Base-by-base conservation (phyloP, 2,888 invertebrate genomes). In the Erebia aethiops region DNA sequence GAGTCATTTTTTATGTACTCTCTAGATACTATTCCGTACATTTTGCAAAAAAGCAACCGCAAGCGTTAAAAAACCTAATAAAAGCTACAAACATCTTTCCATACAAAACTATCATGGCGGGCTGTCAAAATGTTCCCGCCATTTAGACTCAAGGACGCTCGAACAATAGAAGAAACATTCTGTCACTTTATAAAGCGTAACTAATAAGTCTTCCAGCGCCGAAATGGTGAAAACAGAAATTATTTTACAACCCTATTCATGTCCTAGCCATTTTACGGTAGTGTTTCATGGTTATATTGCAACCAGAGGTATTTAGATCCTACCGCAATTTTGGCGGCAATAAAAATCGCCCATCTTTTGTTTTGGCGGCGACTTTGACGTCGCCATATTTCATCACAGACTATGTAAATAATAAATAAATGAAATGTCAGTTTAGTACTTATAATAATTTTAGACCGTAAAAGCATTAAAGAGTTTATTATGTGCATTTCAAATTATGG, bases 241-340 rank as follows among this genome's bases (percentile, higher is more conserved):
- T 51, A 51, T 63, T 71, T 71, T 71, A 71, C 41, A 57, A 58
- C 67, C 62, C 54, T 71, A 57, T 71, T 66, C 67, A 71, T 21
- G 13, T 21, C 49, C 18, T 49, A 49, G 51, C 51, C 51, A 67
- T 67, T 71, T 67, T 67, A 71, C 71, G 57, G 71, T 71, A 71
- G 71, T 71, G 70, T 16, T 58, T 64, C 62, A 67, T 67, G 43
- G 71, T 71, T 71, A 67, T 71, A 71, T 67, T 63, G 67, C 56
- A 49, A 67, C 67, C 61, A 62, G 51, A 66, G 63, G 62, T 49
- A 57, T 70, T 63, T 18, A 67, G 71, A 67, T 71, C 56, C 67
- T 52, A 71, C 71, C 67, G 63, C 71, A 71, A 67, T 67, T 57
- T 58, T 57, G 57, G 58, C 41, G 67, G 67, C 67, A 67, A 54